Evolutionary conservation across 2,888 invertebrate genomes (phyloP).

Genomic region (Heliconius charithonia): DNA sequence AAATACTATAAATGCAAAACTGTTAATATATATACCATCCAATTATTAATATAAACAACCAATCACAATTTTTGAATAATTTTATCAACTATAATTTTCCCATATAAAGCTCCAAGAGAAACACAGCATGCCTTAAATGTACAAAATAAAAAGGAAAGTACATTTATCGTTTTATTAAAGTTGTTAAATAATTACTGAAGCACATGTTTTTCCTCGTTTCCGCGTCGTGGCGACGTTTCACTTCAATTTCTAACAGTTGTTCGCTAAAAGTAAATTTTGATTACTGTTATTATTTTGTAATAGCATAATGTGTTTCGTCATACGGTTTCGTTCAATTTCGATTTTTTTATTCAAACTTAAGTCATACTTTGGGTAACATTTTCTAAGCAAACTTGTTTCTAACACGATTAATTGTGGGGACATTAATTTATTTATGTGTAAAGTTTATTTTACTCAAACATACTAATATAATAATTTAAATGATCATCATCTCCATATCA

Average conservation of each 20-base stretch:
- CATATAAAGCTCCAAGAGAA: neutral
- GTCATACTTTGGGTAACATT: neutral
- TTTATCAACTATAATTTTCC: neutral
- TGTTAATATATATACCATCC: no score
- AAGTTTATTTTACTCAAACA: neutral
- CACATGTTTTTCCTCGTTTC: constrained; percentile 51
- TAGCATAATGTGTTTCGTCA: constrained; percentile 17
- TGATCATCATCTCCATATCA: no score
- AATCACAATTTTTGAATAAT: neutral
- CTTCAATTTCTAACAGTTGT: constrained; percentile 59
- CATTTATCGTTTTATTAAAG: constrained; percentile 36
- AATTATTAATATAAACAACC: no score
- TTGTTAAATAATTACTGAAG: constrained; percentile 34
- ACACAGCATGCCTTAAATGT: neutral
- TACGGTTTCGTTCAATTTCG: constrained; percentile 8
- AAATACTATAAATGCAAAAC: no score
- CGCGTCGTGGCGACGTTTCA: constrained; percentile 53
- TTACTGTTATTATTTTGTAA: constrained; percentile 35
- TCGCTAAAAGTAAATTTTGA: constrained; percentile 44
- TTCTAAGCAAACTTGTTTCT: neutral
- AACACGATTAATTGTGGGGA: neutral
- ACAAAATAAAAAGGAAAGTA: constrained; percentile 19
- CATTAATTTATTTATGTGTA: neutral
- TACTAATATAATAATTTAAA: no score
- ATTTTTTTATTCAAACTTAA: neutral